Percentiles rank a stretch among this genome's conserved stretches.
Evolutionary conservation across 2,113 vertebrate species (phyloP).

Genomic region (Dicaeum eximium): DNA sequence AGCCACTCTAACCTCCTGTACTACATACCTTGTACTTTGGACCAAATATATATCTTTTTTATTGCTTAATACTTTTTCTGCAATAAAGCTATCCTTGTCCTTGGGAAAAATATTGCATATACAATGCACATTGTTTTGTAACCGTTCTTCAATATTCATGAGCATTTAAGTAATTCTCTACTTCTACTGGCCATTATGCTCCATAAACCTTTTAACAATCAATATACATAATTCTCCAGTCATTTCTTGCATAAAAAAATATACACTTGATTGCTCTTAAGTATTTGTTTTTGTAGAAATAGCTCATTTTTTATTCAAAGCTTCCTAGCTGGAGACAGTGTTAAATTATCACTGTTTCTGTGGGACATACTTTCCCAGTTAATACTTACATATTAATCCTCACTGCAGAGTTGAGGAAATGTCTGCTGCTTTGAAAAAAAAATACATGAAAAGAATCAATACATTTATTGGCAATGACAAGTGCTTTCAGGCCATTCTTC

Average conservation of each 20-base stretch:
- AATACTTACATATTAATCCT: neutral
- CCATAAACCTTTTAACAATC: constrained; percentile 28
- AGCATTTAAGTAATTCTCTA: neutral
- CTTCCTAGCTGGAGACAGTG: neutral
- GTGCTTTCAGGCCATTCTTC: neutral
- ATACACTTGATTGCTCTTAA: constrained; percentile 2
- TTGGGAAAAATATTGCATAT: neutral
- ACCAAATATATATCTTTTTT: neutral
- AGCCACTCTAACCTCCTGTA: neutral
- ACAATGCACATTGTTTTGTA: neutral
- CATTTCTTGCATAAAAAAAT: constrained; percentile 1
- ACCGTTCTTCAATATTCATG: neutral
- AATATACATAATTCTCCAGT: neutral
- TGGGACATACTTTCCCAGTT: neutral
- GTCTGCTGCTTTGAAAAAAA: neutral
- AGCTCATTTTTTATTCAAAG: constrained; percentile 34
- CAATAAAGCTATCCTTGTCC: neutral
- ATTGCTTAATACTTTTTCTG: neutral
- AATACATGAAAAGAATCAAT: neutral
- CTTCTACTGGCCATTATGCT: neutral
- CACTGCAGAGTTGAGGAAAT: neutral
- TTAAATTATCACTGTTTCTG: neutral
- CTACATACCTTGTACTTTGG: neutral
- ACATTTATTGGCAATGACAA: neutral
- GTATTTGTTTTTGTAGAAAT: constrained; percentile 1